These are phyloP conservation scores for Fissipunctia ypsillon DNA, from an alignment of 2,888 invertebrate genomes.

Conservation along the genomic window DNA sequence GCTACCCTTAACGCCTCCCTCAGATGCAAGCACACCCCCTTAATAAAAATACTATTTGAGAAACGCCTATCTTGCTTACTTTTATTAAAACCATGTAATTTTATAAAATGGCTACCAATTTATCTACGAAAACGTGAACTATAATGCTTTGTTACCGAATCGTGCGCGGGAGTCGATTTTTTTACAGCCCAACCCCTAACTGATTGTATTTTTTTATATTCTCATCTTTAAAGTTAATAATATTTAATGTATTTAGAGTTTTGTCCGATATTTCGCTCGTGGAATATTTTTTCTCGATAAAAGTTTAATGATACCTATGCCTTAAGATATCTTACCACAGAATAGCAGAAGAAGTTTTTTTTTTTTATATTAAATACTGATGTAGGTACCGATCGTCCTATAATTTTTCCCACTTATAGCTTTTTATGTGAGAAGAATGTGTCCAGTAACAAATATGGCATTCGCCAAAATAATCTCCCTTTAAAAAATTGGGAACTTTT, in stretches of 20 bases:
- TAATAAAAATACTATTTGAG: constrained; percentile 78
- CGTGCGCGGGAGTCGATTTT: constrained; percentile 67
- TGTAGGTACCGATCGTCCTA: not conserved
- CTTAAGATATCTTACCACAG: not conserved
- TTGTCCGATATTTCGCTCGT: constrained; percentile 53
- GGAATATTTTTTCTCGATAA: constrained; percentile 50
- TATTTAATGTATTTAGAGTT: constrained; percentile 44
- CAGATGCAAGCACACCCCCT: constrained; percentile 80
- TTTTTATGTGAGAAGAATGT: not conserved
- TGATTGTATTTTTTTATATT: constrained; percentile 61
- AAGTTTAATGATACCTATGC: constrained; percentile 45
- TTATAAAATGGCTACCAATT: constrained; percentile 83
- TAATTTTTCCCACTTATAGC: not conserved
- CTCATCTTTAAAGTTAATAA: constrained; percentile 57
- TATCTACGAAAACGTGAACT: constrained; percentile 78
- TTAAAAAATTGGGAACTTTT: not conserved
- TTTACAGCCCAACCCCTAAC: constrained; percentile 61
- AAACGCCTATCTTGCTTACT: constrained; percentile 82
- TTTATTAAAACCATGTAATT: constrained; percentile 84
- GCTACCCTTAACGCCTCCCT: constrained; percentile 73
- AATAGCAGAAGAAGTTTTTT: not conserved
- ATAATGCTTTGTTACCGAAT: constrained; percentile 57
- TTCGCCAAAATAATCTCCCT: not conserved
- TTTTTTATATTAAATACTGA: not conserved
- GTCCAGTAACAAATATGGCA: not conserved